Conservation (phyloP, 2,888 invertebrate species). For the Spilosoma lubricipeda region DNA sequence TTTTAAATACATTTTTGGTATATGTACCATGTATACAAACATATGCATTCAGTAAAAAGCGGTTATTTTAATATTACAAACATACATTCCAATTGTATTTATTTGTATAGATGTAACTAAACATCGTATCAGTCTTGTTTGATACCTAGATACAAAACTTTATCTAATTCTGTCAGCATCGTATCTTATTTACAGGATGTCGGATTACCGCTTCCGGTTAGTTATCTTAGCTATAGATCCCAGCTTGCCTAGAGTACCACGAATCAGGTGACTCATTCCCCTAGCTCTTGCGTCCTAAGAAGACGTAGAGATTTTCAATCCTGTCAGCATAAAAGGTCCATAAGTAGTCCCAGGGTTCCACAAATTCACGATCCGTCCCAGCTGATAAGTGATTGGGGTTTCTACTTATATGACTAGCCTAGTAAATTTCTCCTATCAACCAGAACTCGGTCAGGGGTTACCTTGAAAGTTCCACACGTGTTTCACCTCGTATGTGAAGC, state of each 20-base stretch:
- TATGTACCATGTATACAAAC: too few relatives aligned
- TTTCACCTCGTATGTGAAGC: neutral
- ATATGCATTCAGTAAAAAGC: too few relatives aligned
- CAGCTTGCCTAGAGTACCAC: neutral
- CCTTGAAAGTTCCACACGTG: neutral
- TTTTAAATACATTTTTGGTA: too few relatives aligned
- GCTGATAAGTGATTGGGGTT: neutral
- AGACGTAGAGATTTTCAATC: too few relatives aligned
- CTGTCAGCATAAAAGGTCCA: too few relatives aligned
- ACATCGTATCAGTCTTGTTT: neutral
- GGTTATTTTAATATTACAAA: too few relatives aligned
- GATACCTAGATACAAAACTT: neutral
- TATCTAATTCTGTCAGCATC: neutral
- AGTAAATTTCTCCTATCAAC: neutral
- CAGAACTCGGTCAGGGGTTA: neutral
- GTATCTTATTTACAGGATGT: neutral
- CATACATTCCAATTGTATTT: too few relatives aligned
- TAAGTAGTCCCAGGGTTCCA: too few relatives aligned
- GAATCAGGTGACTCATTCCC: neutral
- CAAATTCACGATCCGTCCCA: neutral
- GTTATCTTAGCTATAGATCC: neutral
- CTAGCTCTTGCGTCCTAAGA: too few relatives aligned
- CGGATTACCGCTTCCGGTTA: neutral
- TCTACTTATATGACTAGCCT: neutral
- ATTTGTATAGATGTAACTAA: too few relatives aligned